Evolutionary conservation across 1,140 invertebrate genomes (phyloP).

Genomic region (Brachionus rubens): DNA sequence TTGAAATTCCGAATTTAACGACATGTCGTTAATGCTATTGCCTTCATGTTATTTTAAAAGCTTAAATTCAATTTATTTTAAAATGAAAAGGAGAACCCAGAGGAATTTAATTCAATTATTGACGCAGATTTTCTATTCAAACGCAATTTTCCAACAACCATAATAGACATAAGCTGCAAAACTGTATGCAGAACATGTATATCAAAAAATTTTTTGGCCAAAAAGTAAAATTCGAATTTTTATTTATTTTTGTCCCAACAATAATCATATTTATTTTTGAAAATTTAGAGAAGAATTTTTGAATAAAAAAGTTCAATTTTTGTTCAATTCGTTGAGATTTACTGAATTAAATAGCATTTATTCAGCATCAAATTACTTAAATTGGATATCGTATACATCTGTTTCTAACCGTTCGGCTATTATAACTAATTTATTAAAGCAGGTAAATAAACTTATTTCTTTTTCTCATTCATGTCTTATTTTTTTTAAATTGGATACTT

Average conservation of each 20-base stretch:
- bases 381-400: background rate
- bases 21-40: no score
- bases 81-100: conserved; percentile 2
- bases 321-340: conserved; percentile 8
- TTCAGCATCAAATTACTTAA: background rate
- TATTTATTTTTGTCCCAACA: background rate
- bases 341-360: background rate
- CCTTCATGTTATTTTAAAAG: no score
- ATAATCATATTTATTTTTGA: background rate
- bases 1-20: no score
- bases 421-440: background rate
- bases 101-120: background rate
- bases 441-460: background rate
- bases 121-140: conserved; percentile 41
- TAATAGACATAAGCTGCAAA: conserved; percentile 23
- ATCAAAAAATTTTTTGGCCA: background rate
- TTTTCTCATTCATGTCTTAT: background rate
- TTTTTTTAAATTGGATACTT: background rate
- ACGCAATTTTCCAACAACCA: background rate
- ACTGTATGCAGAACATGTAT: conserved; percentile 15
- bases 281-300: conserved; percentile 14
- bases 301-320: background rate
- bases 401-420: background rate
- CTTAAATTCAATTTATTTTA: background rate
- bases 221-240: background rate